These are phyloP conservation scores for Fregetta grallaria DNA, from an alignment of 2,113 vertebrate genomes.

Conservation along the genomic window DNA sequence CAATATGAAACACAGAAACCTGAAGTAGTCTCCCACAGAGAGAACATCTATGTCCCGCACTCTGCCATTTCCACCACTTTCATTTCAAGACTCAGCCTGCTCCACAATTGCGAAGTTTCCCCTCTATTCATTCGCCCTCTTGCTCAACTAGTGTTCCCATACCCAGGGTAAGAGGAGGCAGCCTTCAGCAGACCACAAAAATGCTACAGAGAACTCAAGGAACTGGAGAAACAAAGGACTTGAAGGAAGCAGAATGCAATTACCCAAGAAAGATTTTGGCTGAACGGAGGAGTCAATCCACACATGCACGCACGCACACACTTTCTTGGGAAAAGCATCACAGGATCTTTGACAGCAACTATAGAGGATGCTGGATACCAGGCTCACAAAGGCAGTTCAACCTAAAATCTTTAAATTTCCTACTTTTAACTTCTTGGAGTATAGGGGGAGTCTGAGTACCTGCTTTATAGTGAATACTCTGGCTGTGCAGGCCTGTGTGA, in stretches of 20 bases:
- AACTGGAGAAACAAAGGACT: not conserved
- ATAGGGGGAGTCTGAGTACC: not conserved
- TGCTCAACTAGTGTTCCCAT: not conserved
- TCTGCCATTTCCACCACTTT: not conserved
- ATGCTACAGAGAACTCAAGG: not conserved
- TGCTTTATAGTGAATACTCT: not conserved
- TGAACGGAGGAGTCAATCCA: not conserved
- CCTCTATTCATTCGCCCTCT: fast-evolving
- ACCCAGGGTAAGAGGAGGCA: not conserved
- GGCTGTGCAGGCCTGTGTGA: not conserved
- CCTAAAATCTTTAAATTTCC: not conserved
- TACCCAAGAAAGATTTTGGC: not conserved
- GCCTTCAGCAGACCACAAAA: not conserved
- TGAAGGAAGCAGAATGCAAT: not conserved
- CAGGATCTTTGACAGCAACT: not conserved
- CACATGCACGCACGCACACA: too few relatives aligned
- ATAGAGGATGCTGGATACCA: not conserved
- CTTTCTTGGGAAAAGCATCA: not conserved
- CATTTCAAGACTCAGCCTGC: not conserved
- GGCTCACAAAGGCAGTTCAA: not conserved
- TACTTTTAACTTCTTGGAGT: not conserved
- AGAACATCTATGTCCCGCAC: not conserved
- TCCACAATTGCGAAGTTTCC: not conserved
- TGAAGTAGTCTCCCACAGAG: not conserved
- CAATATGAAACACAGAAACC: not conserved